These are phyloP conservation scores for Heloderma charlesbogerti DNA, from an alignment of 2,113 vertebrate genomes.

Conservation along the genomic window DNA sequence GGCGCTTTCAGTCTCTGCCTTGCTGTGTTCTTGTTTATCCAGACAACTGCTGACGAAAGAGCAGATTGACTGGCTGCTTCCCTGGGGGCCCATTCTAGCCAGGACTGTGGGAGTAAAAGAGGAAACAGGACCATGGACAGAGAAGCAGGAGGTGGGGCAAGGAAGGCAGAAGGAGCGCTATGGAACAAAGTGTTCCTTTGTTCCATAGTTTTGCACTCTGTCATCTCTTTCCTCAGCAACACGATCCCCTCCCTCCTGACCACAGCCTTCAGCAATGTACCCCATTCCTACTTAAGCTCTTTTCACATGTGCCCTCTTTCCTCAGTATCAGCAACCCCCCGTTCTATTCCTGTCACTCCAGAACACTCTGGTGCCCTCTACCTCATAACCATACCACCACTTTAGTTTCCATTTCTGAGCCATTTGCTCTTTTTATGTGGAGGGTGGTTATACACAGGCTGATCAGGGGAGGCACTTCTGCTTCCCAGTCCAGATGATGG, in stretches of 20 bases:
- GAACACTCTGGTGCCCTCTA: background rate
- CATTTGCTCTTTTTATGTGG: background rate
- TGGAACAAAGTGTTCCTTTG: background rate
- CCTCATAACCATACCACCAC: background rate
- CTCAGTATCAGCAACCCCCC: background rate
- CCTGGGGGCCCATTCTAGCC: too few species aligned
- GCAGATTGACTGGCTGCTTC: too few species aligned
- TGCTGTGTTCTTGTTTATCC: too few species aligned
- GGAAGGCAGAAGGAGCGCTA: background rate
- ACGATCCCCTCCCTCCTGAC: background rate
- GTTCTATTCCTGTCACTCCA: background rate
- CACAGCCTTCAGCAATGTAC: background rate
- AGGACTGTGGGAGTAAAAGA: background rate
- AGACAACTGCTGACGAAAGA: too few species aligned
- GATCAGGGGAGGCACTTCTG: background rate
- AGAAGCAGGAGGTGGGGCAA: background rate
- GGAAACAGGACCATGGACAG: background rate
- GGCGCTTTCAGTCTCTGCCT: too few species aligned
- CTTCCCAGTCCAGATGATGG: background rate
- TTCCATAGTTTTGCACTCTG: too few species aligned
- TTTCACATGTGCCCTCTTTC: background rate
- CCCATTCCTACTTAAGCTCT: background rate
- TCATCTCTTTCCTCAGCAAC: background rate
- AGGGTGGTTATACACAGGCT: background rate
- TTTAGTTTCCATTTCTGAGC: background rate